Evolutionary conservation across 2,797 vertebrate species (phyloP), one percentile per base, ranked within the genome.

Genomic region (Hippopotamyrus pictus): DNA sequence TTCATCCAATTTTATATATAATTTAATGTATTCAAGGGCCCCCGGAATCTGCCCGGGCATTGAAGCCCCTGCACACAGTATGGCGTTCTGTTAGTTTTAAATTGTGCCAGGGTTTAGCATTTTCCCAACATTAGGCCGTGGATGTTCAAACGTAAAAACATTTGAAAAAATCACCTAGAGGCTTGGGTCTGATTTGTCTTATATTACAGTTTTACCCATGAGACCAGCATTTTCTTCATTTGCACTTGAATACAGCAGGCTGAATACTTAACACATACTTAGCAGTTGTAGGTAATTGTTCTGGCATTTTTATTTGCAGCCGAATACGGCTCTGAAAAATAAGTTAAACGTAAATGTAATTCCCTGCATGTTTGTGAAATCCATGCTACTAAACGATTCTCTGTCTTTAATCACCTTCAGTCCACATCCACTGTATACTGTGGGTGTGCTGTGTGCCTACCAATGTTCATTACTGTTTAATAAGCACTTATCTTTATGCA

Each of bases 201-300:
- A 41, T 87, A n/a, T 87, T 22, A 25, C 9, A 29, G 57, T 46
- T 46, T 88, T 12, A 14, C 57, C n/a, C 48, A 65, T 69, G 62
- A 88, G 37, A 14, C n/a, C 50, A 51, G 11, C 44, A 76, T 33
- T 41, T 88, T 73, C 59, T 53, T 65, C 3, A 88, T 17, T 88
- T 84, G 51, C 29, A 82, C 82, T 54, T 84, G 50, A 50, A 87
- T 17, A 19, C 37, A 44, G 73, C 5, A 44, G 73, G 14, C 29
- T 51, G 44, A 65, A 33, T 9, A 51, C 44, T 73, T 46, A 25
- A 73, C 73, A 19, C 0, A 2, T 44, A 79, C 73, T 44, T 79
- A 79, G 73, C 73, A 79, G 73, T 79, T n/a, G 19, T 79, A 79
- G 37, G 73, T 44, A 79, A 76, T 44, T 79, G 73, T 79, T n/a